phyloP scores from a whole-genome alignment of 2,113 vertebrate species.

The Dunckerocampus dactyliophorus region DNA sequence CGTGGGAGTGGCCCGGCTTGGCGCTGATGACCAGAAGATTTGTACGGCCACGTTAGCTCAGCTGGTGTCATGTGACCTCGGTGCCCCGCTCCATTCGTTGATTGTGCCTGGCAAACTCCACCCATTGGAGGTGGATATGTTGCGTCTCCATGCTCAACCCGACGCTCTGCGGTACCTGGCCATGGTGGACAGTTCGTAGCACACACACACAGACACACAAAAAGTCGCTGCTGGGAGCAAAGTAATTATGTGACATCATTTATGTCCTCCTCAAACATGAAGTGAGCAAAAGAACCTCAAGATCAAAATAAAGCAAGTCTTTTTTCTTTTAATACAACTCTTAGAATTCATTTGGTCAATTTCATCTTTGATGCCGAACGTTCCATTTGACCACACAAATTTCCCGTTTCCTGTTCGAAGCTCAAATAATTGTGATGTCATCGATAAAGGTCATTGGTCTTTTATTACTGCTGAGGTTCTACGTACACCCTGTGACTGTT shows the following conservation, averaged over 20 bases:
- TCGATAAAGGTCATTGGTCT: constrained; percentile 29
- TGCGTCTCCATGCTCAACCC: constrained; percentile 65
- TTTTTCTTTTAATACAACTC: too few relatives aligned
- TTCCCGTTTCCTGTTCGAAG: not conserved
- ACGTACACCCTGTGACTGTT: constrained; percentile 21
- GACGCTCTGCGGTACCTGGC: constrained; percentile 56
- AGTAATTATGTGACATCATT: too few relatives aligned
- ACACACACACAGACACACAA: not conserved
- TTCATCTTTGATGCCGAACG: too few relatives aligned
- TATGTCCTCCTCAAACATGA: not conserved
- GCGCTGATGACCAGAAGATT: constrained; percentile 82
- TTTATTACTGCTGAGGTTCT: constrained; percentile 66
- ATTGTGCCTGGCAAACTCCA: constrained; percentile 84
- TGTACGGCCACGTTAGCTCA: constrained; percentile 76
- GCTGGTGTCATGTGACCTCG: constrained; percentile 82
- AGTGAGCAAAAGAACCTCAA: not conserved
- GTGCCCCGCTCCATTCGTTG: constrained; percentile 86
- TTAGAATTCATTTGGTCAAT: too few relatives aligned
- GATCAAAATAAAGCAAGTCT: too few relatives aligned
- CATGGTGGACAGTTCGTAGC: constrained; percentile 62
- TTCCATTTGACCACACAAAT: too few relatives aligned
- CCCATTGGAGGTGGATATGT: constrained; percentile 91
- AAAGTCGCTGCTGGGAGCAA: too few relatives aligned
- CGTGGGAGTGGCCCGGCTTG: constrained; percentile 82
- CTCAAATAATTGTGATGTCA: not conserved